Conservation (phyloP, 1,140 invertebrate species). For the Drosophila ficusphila region DNA sequence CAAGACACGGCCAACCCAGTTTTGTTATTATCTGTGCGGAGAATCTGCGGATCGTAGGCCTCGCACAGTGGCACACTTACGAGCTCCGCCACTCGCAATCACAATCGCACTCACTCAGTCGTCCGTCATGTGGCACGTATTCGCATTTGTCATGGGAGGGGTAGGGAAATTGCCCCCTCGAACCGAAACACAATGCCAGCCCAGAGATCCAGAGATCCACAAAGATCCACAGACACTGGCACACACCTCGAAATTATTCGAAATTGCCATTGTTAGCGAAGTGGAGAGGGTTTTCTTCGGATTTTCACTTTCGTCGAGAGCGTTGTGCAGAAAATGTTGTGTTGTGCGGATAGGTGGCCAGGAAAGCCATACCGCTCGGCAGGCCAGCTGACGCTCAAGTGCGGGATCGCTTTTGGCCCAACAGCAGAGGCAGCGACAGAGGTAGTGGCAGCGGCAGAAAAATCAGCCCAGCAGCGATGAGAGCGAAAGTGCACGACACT, state of each 20-base stretch:
- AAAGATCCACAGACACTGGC: constrained; percentile 47
- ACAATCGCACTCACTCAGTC: constrained; percentile 25
- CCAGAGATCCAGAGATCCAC: constrained; percentile 45
- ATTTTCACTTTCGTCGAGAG: constrained; percentile 72
- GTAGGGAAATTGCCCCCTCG: constrained; percentile 15
- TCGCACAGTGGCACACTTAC: constrained; percentile 64
- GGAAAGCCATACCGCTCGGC: constrained; percentile 60
- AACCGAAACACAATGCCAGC: constrained; percentile 44
- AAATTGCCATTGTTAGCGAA: constrained; percentile 77
- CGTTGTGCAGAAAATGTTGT: constrained; percentile 66
- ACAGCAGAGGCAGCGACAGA: neutral
- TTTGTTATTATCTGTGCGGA: constrained; percentile 32
- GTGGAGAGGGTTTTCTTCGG: constrained; percentile 52
- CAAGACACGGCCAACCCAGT: constrained; percentile 45
- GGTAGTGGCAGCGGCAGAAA: constrained; percentile 14
- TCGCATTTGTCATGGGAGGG: constrained; percentile 53
- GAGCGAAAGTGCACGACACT: constrained; percentile 80
- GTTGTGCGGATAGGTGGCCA: constrained; percentile 25
- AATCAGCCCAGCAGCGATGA: constrained; percentile 47
- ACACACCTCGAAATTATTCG: constrained; percentile 69
- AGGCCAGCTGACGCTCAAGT: constrained; percentile 66
- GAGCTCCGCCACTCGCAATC: constrained; percentile 13
- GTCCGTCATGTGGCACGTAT: constrained; percentile 16
- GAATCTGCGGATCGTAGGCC: constrained; percentile 42
- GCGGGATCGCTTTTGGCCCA: constrained; percentile 31